Evolutionary conservation across 2,888 invertebrate genomes (phyloP).

Genomic region (Scaeva pyrastri): DNA sequence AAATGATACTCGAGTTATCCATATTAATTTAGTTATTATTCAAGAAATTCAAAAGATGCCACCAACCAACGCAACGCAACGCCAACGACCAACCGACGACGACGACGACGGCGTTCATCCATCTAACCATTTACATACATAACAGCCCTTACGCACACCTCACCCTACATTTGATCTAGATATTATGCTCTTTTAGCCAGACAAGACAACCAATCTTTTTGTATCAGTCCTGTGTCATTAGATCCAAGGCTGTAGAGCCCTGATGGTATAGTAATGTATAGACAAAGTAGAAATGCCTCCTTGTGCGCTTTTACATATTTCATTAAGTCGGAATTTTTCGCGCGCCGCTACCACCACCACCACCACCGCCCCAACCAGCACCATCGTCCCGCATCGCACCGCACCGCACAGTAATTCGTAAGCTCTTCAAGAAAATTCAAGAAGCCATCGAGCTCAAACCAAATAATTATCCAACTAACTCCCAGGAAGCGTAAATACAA

Average conservation of each 20-base stretch:
- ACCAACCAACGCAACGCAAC: too few species aligned
- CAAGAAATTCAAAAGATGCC: slow-evolving; percentile 70
- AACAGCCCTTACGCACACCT: neutral
- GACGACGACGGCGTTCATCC: too few species aligned
- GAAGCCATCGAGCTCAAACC: slow-evolving; percentile 28
- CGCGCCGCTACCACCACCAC: slow-evolving; percentile 29
- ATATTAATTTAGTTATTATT: slow-evolving; percentile 78
- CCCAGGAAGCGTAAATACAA: slow-evolving; percentile 65
- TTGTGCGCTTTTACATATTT: slow-evolving; percentile 61
- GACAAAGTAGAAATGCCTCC: slow-evolving; percentile 49
- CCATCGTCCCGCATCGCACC: neutral
- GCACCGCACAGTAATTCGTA: slow-evolving; percentile 23
- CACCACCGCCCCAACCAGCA: neutral
- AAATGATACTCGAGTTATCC: slow-evolving; percentile 78
- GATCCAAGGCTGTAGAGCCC: slow-evolving; percentile 62
- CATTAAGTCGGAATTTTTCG: slow-evolving; percentile 73
- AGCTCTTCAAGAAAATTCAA: slow-evolving; percentile 52
- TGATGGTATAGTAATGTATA: slow-evolving; percentile 18
- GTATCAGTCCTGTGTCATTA: slow-evolving; percentile 74
- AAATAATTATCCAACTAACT: slow-evolving; percentile 47
- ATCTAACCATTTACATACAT: slow-evolving; percentile 51
- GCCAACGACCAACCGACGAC: too few species aligned
- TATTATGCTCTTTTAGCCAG: slow-evolving; percentile 44
- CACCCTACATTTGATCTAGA: slow-evolving; percentile 19
- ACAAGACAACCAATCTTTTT: slow-evolving; percentile 70